Evolutionary conservation across 2,797 vertebrate species (phyloP).

Genomic region (Typhlichthys eigenmanni): DNA sequence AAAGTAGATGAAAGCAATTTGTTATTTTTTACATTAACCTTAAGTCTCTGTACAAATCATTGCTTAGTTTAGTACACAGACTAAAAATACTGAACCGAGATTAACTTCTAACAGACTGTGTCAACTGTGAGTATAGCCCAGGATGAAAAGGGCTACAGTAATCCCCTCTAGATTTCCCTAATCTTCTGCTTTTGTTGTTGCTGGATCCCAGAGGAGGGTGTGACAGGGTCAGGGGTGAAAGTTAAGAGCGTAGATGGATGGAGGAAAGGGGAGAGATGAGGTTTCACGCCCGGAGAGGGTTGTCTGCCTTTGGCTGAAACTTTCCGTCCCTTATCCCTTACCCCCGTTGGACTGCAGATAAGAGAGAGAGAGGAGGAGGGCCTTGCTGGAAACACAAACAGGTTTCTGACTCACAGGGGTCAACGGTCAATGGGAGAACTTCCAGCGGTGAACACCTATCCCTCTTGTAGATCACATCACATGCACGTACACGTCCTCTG

Average conservation of each 20-base stretch:
- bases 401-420: constrained; percentile 54
- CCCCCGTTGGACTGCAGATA: constrained; percentile 48
- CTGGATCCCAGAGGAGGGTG: constrained; percentile 70
- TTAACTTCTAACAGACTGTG: constrained; percentile 75
- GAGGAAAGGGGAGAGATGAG: constrained; percentile 61
- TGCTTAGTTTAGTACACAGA: constrained; percentile 60
- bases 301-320: constrained; percentile 54
- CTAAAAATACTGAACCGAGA: constrained; percentile 63
- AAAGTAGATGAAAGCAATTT: constrained; percentile 6
- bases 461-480: constrained; percentile 18
- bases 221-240: constrained; percentile 79
- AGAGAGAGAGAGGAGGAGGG: constrained; percentile 49
- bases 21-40: constrained; percentile 35
- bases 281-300: constrained; percentile 61
- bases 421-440: constrained; percentile 55
- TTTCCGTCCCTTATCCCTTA: constrained; percentile 32
- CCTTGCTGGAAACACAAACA: constrained; percentile 62
- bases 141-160: constrained; percentile 73
- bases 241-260: constrained; percentile 71
- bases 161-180: constrained; percentile 74
- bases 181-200: constrained; percentile 73
- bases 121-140: constrained; percentile 63
- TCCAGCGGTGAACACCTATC: constrained; percentile 48
- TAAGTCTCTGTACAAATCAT: constrained; percentile 57
- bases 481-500: constrained; percentile 22